Evolutionary conservation across 2,797 vertebrate genomes (phyloP).

Genomic region (Chiroxiphia lanceolata): DNA sequence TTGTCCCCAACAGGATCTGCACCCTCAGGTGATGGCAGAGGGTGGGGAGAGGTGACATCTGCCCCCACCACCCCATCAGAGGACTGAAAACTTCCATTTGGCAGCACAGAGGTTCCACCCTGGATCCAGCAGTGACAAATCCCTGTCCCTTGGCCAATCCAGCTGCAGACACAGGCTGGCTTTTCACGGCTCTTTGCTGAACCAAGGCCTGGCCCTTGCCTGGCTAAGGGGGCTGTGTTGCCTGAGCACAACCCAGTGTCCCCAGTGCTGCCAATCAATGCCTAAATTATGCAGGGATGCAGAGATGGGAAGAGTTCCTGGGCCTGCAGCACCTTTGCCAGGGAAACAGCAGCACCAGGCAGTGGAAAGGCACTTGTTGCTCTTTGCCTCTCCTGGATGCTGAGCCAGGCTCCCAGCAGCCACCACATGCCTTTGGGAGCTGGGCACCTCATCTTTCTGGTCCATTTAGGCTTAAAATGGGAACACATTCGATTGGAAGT

Average conservation of each 20-base stretch:
- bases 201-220: not conserved
- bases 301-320: not conserved
- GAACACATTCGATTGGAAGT: not conserved
- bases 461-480: not conserved
- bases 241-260: not conserved
- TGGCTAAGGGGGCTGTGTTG: not conserved
- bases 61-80: not conserved
- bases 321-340: not conserved
- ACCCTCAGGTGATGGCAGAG: not conserved
- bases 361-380: not conserved
- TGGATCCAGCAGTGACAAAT: not conserved
- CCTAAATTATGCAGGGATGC: not conserved
- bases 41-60: not conserved
- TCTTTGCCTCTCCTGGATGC: not conserved
- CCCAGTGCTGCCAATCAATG: not conserved
- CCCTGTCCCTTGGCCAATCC: not conserved
- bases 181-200: not conserved
- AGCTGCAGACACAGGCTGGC: not conserved
- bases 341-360: not conserved
- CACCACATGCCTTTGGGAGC: not conserved
- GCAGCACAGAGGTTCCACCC: not conserved
- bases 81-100: not conserved
- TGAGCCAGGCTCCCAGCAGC: not conserved
- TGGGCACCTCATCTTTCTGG: not conserved
- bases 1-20: fast-evolving